phyloP scores from a whole-genome alignment of 1,140 invertebrate genomes.

The Anastrepha obliqua region DNA sequence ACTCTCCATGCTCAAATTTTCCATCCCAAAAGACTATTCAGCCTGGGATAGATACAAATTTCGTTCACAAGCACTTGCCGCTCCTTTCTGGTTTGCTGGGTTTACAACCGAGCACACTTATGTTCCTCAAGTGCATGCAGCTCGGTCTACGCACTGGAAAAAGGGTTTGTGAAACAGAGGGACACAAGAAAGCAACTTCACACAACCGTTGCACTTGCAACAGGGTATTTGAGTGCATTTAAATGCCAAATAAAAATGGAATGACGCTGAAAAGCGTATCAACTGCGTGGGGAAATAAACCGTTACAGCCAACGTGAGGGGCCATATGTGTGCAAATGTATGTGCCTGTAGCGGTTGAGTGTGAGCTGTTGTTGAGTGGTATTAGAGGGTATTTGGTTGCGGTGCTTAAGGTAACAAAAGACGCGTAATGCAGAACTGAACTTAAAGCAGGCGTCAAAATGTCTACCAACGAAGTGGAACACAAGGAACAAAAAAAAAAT shows the following conservation, averaged over 20 bases:
- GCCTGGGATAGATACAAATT: too few relatives aligned
- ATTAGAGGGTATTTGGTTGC: slow-evolving; percentile 49
- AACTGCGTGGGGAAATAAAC: slow-evolving; percentile 49
- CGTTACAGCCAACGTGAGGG: background rate
- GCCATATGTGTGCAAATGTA: background rate
- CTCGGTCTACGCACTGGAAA: background rate
- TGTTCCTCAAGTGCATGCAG: background rate
- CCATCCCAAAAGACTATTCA: too few relatives aligned
- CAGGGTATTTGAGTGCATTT: slow-evolving; percentile 16
- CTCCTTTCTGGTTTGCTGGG: background rate
- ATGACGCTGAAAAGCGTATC: slow-evolving; percentile 36
- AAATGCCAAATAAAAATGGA: slow-evolving; percentile 34
- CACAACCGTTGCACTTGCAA: slow-evolving; percentile 38
- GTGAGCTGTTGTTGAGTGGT: slow-evolving; percentile 66
- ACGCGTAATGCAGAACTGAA: slow-evolving; percentile 43
- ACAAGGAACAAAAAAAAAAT: slow-evolving; percentile 48
- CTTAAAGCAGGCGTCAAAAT: slow-evolving; percentile 72
- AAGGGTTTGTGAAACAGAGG: background rate
- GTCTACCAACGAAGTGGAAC: slow-evolving; percentile 66
- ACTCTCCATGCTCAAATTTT: too few relatives aligned
- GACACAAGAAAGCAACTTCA: background rate
- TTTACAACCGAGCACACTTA: background rate
- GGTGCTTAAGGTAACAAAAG: slow-evolving; percentile 52
- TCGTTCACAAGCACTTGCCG: too few relatives aligned
- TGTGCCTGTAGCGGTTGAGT: background rate